phyloP scores from a whole-genome alignment of 1,140 invertebrate species.

The Chrysomallon squamiferum region DNA sequence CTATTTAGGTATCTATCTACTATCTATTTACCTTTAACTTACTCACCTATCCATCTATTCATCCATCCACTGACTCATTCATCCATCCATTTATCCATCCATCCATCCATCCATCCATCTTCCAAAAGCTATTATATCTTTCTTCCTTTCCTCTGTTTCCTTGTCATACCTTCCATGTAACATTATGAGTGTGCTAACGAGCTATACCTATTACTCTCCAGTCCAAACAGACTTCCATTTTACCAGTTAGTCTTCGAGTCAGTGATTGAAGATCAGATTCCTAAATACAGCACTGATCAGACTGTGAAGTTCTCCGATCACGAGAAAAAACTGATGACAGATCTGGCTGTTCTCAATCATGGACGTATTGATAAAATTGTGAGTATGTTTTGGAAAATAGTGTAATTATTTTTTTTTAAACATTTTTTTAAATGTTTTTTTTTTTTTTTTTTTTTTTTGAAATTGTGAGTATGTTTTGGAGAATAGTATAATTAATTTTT shows the following conservation, averaged over 20 bases:
- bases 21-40: too few relatives aligned
- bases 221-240: slow-evolving; percentile 53
- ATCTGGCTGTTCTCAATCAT: slow-evolving; percentile 27
- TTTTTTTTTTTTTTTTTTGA: neutral
- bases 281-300: slow-evolving; percentile 26
- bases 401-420: neutral
- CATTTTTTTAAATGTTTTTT: neutral
- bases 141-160: too few relatives aligned
- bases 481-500: too few relatives aligned
- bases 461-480: neutral
- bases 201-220: too few relatives aligned
- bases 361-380: neutral
- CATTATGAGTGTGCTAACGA: too few relatives aligned
- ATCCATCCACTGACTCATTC: too few relatives aligned
- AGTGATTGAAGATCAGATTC: slow-evolving; percentile 41
- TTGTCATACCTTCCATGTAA: too few relatives aligned
- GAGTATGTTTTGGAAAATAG: neutral
- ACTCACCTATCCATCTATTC: too few relatives aligned
- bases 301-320: slow-evolving; percentile 25
- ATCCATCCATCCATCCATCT: too few relatives aligned
- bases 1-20: too few relatives aligned
- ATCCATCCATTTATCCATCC: too few relatives aligned
- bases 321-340: slow-evolving; percentile 40
- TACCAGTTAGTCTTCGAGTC: slow-evolving; percentile 56
- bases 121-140: too few relatives aligned